phyloP scores from a whole-genome alignment of 2,113 vertebrate genomes.

The Glaucomys volans region DNA sequence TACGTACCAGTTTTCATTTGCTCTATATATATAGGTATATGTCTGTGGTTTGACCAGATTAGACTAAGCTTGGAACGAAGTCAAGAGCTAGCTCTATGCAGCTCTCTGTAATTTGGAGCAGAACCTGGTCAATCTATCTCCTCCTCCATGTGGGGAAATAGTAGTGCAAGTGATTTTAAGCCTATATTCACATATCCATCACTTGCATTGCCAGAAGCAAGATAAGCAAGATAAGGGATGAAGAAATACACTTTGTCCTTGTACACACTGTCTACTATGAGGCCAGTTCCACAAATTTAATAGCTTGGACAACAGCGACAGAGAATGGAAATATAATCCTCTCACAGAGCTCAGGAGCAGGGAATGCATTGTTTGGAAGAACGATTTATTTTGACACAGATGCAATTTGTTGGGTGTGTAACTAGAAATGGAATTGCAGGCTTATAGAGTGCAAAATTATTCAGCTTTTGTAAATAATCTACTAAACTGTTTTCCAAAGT shows the following conservation, averaged over 20 bases:
- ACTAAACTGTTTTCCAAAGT: background rate
- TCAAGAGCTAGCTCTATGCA: background rate
- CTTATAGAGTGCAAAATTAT: background rate
- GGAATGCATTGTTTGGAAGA: background rate
- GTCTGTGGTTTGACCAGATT: background rate
- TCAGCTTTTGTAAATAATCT: background rate
- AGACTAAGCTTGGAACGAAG: background rate
- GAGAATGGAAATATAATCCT: background rate
- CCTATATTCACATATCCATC: background rate
- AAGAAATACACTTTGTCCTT: background rate
- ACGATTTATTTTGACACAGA: background rate
- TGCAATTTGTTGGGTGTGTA: background rate
- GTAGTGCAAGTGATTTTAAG: no score
- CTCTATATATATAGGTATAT: no score
- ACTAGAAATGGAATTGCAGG: background rate
- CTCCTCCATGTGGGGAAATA: background rate
- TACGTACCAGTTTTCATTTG: no score
- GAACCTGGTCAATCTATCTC: background rate
- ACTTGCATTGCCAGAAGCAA: background rate
- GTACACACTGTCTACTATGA: background rate
- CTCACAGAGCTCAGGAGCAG: background rate
- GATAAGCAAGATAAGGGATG: background rate
- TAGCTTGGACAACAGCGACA: background rate
- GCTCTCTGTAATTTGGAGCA: background rate
- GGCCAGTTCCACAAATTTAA: background rate